Base-by-base conservation (phyloP, 2,113 vertebrate genomes). In the Prietella phreatophila region DNA sequence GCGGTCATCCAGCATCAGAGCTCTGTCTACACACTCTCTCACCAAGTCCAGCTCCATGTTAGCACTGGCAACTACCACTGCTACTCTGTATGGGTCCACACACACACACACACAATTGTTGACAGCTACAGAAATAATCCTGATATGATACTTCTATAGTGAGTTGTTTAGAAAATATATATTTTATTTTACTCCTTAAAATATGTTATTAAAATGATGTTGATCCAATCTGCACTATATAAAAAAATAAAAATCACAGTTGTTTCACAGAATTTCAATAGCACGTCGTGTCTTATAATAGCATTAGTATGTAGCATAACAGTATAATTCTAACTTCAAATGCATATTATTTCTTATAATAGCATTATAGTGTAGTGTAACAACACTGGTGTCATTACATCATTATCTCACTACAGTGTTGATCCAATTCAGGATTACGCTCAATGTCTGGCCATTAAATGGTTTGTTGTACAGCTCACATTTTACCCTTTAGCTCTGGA, bases 401-500 rank as follows among this genome's bases (percentile, higher is more conserved):
- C 9, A 58, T 58, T 81, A 13, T 73, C 42, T 19, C n/a, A 36
- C 71, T 60, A 58, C 5, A 20, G 25, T 85, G 69, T 60, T 60
- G 55, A 55, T 30, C 53, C 22, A 15, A 39, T 27, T 39, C 20
- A 55, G 11, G 69, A 75, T n/a, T 42, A 60, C 22, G 42, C 33
- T 7, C 0, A 30, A 4, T 83, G 30, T 78, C 58, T 39, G 82
- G 15, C 82, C 76, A 36, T 14, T 84, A 76, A 58, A 36, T 9
- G 22, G 11, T 42, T 14, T 76, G 82, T 50, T n/a, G 56, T 71
- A 61, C 80, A 80, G 53, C 93, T 82, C 91, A 98, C 97, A 94
- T 96, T 96, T 97, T 98, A 76, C 96, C 96, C 93, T 94, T 97
- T 65, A 97, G 88, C 73, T 98, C 96, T 0, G 96, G 95, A 67